Evolutionary conservation across 2,797 vertebrate genomes (phyloP).

Genomic region (Masticophis lateralis): DNA sequence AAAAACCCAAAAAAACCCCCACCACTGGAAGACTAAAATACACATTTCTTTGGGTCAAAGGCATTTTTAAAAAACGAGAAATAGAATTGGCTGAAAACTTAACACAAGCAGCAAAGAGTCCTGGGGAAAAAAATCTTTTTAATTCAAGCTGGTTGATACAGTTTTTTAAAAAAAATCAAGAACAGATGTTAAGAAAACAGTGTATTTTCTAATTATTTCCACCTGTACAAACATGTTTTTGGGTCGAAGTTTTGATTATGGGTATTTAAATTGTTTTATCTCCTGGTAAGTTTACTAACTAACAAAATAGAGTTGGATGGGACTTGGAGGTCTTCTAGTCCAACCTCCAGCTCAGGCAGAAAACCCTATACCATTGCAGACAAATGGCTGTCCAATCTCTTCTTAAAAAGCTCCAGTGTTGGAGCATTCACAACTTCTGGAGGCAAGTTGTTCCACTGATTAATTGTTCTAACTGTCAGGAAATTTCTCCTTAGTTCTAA

Average conservation of each 20-base stretch:
- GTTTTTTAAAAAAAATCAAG: not conserved
- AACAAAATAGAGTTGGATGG: not conserved
- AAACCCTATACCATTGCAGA: not conserved
- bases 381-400: too few relatives aligned
- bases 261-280: not conserved
- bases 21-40: not conserved
- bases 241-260: not conserved
- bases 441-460: too few relatives aligned
- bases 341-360: not conserved
- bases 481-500: too few relatives aligned
- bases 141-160: not conserved
- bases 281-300: not conserved
- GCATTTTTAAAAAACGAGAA: not conserved
- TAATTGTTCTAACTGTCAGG: too few relatives aligned
- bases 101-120: not conserved
- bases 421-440: too few relatives aligned
- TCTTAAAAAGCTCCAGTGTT: too few relatives aligned
- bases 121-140: not conserved
- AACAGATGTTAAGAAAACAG: not conserved
- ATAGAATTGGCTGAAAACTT: not conserved
- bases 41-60: not conserved
- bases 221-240: not conserved
- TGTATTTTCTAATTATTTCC: not conserved
- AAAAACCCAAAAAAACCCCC: not conserved
- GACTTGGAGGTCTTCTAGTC: not conserved